Base-by-base conservation (phyloP, 2,113 vertebrate species). In the Perca flavescens region DNA sequence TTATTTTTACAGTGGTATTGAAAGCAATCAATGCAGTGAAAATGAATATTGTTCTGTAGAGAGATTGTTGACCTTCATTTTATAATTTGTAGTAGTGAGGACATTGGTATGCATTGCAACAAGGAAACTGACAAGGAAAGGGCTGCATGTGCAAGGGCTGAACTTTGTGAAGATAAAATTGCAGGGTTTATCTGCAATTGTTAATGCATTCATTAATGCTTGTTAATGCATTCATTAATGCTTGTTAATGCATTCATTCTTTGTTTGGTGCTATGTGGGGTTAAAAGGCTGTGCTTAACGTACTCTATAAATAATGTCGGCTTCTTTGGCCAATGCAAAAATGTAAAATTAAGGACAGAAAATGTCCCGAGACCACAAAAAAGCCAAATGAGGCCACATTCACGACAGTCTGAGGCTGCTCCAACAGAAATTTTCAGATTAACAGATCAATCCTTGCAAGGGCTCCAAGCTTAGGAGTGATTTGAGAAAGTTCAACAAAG, bases 81-180 rank as follows among this genome's bases (percentile, higher is more conserved):
- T 72, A 50, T 60, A 60, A 79, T 49, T 65, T 53, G 50, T 7
- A 47, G n/a, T 34, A 17, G 70, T 3, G 57, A 61, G 46, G 50
- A 84, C 36, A 85, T 85, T 86, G 63, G 64, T 77, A 82, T 87
- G 75, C 80, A 79, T 84, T 79, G 74, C 58, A 77, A 49, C 31
- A 56, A 15, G 17, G 10, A 69, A 68, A 70, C 31, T 25, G 87
- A 74, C 31, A 17, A 54, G 49, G 34, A 69, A 83, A 34, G 22
- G 82, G 50, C 61, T 56, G 22, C 81, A 78, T 56, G 70, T 47
- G 25, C 25, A 25, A 25, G 25, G 21, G 19, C n/a, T 58, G 64
- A 87, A 85, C 68, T 80, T 47, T 70, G 68, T 13, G 28, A 47
- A 63, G 77, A 84, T 88, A 77, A 80, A 86, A 80, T 74, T 73